These are phyloP conservation scores for Sitophilus oryzae DNA, from an alignment of 1,140 invertebrate genomes.

Conservation along the genomic window DNA sequence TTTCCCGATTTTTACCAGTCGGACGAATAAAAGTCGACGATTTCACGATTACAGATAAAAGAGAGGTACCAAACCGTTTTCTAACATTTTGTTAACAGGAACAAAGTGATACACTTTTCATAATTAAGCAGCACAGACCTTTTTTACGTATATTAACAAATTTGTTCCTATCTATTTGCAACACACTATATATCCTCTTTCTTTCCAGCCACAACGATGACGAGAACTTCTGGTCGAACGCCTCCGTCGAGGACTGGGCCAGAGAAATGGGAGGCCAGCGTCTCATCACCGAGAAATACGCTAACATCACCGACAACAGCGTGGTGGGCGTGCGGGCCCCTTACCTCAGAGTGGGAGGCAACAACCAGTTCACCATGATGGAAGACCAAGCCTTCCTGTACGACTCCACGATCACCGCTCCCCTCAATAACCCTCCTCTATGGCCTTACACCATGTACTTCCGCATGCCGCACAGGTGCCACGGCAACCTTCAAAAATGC, in stretches of 20 bases:
- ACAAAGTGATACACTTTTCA: too few relatives aligned
- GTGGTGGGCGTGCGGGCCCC: slow-evolving; percentile 91
- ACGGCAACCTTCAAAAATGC: slow-evolving; percentile 89
- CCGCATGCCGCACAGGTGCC: slow-evolving; percentile 91
- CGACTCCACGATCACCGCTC: slow-evolving; percentile 91
- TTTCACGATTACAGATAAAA: too few relatives aligned
- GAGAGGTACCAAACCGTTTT: too few relatives aligned
- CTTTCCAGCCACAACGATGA: slow-evolving; percentile 77
- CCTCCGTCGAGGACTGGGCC: slow-evolving; percentile 88
- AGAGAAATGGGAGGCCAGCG: slow-evolving; percentile 96
- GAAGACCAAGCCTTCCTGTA: slow-evolving; percentile 94
- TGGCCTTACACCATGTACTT: slow-evolving; percentile 99
- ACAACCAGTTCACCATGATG: slow-evolving; percentile 98
- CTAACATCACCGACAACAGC: slow-evolving; percentile 89
- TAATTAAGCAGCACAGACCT: too few relatives aligned
- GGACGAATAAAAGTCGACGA: too few relatives aligned
- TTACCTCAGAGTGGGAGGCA: slow-evolving; percentile 87
- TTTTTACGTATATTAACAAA: too few relatives aligned
- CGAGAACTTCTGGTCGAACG: slow-evolving; percentile 91
- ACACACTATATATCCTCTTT: slow-evolving; percentile 28
- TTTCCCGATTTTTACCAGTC: too few relatives aligned
- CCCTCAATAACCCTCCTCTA: slow-evolving; percentile 83
- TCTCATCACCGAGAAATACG: slow-evolving; percentile 86
- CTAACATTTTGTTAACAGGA: too few relatives aligned
- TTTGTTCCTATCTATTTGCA: too few relatives aligned